A percentile compares a stretch with the other conserved stretches of the same genome.
Evolutionary conservation across 2,113 vertebrate species (phyloP).

Genomic region (Amphiprion percula): DNA sequence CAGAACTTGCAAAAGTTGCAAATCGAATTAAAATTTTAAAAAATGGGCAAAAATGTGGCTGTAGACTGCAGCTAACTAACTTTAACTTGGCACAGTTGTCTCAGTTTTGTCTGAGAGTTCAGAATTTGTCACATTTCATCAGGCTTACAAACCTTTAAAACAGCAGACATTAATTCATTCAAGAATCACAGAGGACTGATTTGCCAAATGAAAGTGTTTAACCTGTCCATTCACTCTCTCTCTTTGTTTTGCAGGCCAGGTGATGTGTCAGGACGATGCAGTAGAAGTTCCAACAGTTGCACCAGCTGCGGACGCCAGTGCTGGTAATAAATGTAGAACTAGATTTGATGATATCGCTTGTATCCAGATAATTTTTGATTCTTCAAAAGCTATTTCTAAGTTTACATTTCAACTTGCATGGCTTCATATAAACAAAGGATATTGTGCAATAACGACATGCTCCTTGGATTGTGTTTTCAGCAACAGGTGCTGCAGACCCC

Average conservation of each 20-base stretch:
- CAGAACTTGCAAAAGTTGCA: no score
- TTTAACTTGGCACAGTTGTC: no score
- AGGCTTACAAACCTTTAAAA: no score
- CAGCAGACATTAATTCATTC: no score
- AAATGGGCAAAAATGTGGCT: no score
- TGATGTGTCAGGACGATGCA: constrained; percentile 52
- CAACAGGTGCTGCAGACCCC: rapidly evolving
- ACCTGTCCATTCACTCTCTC: not conserved
- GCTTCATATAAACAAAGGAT: not conserved
- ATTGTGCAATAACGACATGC: not conserved
- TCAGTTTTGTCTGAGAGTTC: no score
- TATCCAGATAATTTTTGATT: not conserved
- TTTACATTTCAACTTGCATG: not conserved
- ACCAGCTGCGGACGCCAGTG: rapidly evolving
- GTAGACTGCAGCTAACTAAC: no score
- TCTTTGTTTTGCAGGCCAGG: constrained; percentile 58
- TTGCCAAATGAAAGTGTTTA: not conserved
- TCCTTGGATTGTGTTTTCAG: constrained; percentile 8
- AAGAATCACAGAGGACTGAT: not conserved
- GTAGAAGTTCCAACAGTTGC: rapidly evolving
- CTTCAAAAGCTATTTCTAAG: not conserved
- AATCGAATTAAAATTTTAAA: no score
- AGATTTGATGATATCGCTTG: not conserved
- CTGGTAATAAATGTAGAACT: constrained; percentile 1
- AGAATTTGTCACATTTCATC: no score